Evolutionary conservation across 2,113 vertebrate genomes (phyloP), one percentile per base, ranked within the genome.

Genomic region (Oryzias celebensis): DNA sequence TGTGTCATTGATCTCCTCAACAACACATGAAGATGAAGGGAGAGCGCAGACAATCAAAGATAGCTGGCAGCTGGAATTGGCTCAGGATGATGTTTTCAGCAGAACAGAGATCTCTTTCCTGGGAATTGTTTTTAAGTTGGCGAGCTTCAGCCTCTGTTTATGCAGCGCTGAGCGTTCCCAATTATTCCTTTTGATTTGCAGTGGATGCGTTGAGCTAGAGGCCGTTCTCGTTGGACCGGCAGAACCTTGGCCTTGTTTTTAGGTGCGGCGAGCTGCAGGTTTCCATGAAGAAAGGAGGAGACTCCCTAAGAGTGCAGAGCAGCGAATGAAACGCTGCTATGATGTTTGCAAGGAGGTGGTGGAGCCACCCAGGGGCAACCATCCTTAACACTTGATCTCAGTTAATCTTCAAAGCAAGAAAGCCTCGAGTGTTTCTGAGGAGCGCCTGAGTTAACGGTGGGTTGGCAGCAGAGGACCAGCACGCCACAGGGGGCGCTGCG

Each of bases 371-470:
- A 17, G 65, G 5, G 68, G 67, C 71, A 48, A 26, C 60, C 44
- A 17, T 58, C 52, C 57, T 59, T 44, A 65, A 48, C 71, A 79
- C 67, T 23, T 36, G 13, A 72, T 61, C 64, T 63, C 36, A 26
- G 14, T 1, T 62, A 62, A 76, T 67, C 75, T 75, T 73, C 68
- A 75, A 78, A 82, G 71, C 22, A 1, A 50, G 14, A 15, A 6
- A 41, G 51, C 55, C 55, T 68, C 41, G 23, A 18, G 71, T 49
- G 65, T 52, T 62, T 15, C 7, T 15, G 52, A 31, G 62, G 52
- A 54, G 44, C 42, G 54, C 47, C 56, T 6, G 46, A 59, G 67
- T 59, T 23, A 58, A 52, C 58, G 45, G 64, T 26, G 18, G 63
- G 58, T 28, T 14, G 58, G 23, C 31, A 16, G 1, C 10, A 15